Evolutionary conservation across 2,113 vertebrate species (phyloP).

Genomic region (Propithecus coquereli): DNA sequence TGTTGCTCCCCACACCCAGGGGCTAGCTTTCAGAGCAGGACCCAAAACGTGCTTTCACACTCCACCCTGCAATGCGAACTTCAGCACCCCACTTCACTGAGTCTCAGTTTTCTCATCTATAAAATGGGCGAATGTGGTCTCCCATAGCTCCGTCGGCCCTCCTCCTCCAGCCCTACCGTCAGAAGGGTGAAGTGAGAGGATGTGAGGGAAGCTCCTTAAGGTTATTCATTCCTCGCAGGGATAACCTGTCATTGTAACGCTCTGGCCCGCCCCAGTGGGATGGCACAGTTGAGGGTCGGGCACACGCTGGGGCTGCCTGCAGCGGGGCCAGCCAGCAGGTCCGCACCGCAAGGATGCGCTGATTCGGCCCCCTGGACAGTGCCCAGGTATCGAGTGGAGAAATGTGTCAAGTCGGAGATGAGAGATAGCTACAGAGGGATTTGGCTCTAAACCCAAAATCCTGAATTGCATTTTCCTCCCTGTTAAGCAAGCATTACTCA

Average conservation of each 20-base stretch:
- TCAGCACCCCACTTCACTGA: fast-evolving
- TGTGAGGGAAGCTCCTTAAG: background rate
- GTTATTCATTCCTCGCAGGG: background rate
- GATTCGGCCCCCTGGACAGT: background rate
- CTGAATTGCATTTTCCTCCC: slow-evolving; percentile 47
- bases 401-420: background rate
- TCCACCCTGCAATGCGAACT: background rate
- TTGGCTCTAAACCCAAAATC: slow-evolving; percentile 37
- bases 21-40: background rate
- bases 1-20: fast-evolving
- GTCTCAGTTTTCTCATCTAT: background rate
- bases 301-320: background rate
- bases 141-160: background rate
- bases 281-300: background rate
- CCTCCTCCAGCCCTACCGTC: background rate
- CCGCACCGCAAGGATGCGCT: background rate
- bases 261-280: background rate
- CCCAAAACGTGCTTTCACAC: background rate
- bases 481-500: slow-evolving; percentile 37
- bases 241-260: too few relatives aligned
- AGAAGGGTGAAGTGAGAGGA: background rate
- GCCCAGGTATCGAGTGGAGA: background rate
- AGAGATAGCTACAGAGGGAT: background rate
- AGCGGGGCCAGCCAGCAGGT: background rate
- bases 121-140: background rate